Conservation (phyloP, 1,140 invertebrate genomes). For the Drosophila carrolli region DNA sequence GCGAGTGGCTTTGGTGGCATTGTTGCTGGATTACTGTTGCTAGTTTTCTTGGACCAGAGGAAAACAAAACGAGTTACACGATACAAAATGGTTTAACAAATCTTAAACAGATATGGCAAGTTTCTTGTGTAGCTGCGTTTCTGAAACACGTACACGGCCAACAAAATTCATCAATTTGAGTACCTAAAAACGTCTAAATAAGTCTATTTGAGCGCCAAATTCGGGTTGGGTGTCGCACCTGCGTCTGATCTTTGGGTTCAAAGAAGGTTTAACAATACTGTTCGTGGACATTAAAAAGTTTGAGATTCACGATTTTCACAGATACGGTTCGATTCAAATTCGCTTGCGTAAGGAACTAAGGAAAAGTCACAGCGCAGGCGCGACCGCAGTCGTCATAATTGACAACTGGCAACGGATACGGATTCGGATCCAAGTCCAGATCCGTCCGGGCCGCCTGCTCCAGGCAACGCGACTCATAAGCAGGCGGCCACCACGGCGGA, state of each 20-base stretch:
- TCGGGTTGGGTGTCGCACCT: conserved; percentile 65
- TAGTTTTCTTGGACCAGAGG: conserved; percentile 74
- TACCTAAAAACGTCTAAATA: conserved; percentile 78
- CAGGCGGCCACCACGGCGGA: conserved; percentile 37
- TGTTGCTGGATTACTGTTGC: conserved; percentile 64
- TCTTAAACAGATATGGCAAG: conserved; percentile 78
- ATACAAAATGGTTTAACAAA: conserved; percentile 47
- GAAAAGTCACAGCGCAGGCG: conserved; percentile 46
- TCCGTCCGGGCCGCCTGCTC: conserved; percentile 39
- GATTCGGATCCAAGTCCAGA: neutral
- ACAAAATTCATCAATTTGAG: conserved; percentile 70
- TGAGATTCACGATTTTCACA: conserved; percentile 48
- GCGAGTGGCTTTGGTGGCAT: conserved; percentile 56
- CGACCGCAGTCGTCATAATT: conserved; percentile 45
- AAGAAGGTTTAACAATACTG: conserved; percentile 36
- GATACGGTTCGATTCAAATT: conserved; percentile 46
- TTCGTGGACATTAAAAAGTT: conserved; percentile 18
- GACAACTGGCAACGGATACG: conserved; percentile 20
- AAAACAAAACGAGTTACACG: conserved; percentile 40
- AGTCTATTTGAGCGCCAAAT: conserved; percentile 84
- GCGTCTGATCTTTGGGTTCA: conserved; percentile 17
- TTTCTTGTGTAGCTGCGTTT: conserved; percentile 62
- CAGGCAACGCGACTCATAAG: conserved; percentile 67
- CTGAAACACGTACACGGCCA: conserved; percentile 57
- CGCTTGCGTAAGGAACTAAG: conserved; percentile 50